Percentiles rank a stretch among this genome's conserved stretches.
Evolutionary conservation across 2,888 invertebrate genomes (phyloP).

Genomic region (Sphinx pinastri): DNA sequence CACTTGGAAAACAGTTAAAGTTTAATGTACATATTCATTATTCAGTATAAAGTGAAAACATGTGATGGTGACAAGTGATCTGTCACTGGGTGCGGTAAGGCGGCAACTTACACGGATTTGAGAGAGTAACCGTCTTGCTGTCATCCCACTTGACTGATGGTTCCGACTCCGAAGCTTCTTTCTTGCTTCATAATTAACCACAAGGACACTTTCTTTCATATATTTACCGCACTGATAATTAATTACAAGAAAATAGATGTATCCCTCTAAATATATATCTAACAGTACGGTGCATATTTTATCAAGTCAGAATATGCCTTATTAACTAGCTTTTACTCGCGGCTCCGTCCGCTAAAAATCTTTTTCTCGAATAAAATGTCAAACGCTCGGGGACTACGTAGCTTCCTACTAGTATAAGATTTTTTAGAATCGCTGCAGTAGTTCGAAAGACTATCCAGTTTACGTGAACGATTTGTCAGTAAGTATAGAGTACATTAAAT

Average conservation of each 20-base stretch:
- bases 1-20: background rate
- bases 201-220: background rate
- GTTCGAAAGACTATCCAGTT: no score
- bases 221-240: background rate
- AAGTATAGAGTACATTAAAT: no score
- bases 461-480: no score
- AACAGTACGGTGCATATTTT: no score
- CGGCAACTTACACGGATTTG: constrained; percentile 65
- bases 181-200: constrained; percentile 18
- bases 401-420: no score
- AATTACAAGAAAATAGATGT: background rate
- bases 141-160: constrained; percentile 64
- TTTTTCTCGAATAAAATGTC: no score
- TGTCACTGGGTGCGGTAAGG: constrained; percentile 48
- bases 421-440: no score
- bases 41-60: constrained; percentile 27
- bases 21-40: background rate
- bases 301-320: background rate
- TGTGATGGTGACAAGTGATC: constrained; percentile 63
- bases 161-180: constrained; percentile 33
- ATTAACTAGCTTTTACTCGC: background rate
- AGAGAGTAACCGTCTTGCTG: constrained; percentile 46
- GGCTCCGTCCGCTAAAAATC: no score
- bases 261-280: no score
- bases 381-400: no score